Evolutionary conservation across 2,113 vertebrate species (phyloP).

Genomic region (Pan paniscus): DNA sequence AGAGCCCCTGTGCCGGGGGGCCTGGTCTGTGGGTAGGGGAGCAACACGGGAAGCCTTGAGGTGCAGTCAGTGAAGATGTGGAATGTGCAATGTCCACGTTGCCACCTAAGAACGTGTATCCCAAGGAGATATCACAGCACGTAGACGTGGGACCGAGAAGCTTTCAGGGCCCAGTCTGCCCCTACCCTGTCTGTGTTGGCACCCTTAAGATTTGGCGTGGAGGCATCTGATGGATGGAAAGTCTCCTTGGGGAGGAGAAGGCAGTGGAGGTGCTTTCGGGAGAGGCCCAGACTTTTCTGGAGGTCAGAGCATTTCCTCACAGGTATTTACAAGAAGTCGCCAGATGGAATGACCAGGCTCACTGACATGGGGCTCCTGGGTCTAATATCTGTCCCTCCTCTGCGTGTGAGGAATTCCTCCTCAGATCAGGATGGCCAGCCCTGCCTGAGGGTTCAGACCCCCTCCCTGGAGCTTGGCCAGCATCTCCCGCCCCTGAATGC

Average conservation of each 20-base stretch:
- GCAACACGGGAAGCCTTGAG: not conserved
- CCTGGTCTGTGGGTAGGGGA: not conserved
- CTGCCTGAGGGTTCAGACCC: too few relatives aligned
- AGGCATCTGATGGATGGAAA: too few relatives aligned
- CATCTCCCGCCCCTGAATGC: not conserved
- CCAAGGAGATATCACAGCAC: not conserved
- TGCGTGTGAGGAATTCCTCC: not conserved
- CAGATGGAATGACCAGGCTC: not conserved
- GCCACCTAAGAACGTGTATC: not conserved
- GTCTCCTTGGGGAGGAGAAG: not conserved
- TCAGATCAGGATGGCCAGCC: not conserved
- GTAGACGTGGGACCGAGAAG: not conserved
- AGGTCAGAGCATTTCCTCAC: not conserved
- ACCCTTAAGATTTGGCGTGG: not conserved
- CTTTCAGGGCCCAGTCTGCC: not conserved
- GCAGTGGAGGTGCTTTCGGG: not conserved
- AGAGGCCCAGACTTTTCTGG: not conserved
- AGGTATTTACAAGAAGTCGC: not conserved
- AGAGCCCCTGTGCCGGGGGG: not conserved
- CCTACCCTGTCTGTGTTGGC: not conserved
- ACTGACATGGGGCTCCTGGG: not conserved
- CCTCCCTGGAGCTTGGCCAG: not conserved
- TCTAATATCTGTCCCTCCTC: not conserved
- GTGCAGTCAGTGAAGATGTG: not conserved
- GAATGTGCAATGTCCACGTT: not conserved